Conservation (phyloP, 2,113 vertebrate species). For the Eptatretus burgeri region DNA sequence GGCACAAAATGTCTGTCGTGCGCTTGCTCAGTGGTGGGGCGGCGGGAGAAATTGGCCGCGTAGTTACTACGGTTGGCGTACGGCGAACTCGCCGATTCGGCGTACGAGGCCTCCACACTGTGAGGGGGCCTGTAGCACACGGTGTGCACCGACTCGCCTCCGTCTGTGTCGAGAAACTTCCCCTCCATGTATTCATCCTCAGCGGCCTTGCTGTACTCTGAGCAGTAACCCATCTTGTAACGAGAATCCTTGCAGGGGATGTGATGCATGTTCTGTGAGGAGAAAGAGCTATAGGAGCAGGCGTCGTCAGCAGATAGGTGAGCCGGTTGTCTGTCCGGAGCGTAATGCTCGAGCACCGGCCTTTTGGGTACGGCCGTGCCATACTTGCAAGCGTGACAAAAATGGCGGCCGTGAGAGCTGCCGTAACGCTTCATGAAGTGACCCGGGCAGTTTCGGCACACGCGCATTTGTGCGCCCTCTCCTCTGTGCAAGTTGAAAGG, state of each 20-base stretch:
- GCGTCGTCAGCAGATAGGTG: neutral
- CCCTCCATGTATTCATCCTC: slow-evolving; percentile 1
- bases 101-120: slow-evolving; percentile 1
- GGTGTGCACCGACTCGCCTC: slow-evolving; percentile 1
- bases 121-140: slow-evolving; percentile 3
- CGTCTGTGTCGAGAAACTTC: slow-evolving; percentile 3
- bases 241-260: neutral
- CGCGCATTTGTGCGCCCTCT: neutral
- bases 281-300: slow-evolving; percentile 6
- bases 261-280: slow-evolving; percentile 3
- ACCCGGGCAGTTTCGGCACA: neutral
- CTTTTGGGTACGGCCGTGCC: neutral
- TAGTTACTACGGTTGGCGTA: neutral
- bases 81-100: neutral
- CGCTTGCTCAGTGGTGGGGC: neutral
- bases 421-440: neutral
- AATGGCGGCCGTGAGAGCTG: slow-evolving; percentile 2
- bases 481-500: neutral
- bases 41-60: slow-evolving; percentile 1
- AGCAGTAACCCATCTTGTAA: neutral
- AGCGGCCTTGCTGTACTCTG: slow-evolving; percentile 1
- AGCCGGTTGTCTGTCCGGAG: neutral
- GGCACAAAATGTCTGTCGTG: slow-evolving; percentile 4
- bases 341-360: neutral
- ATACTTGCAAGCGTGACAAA: neutral